Conservation (phyloP, 2,888 invertebrate genomes). For the Eutolmus rufibarbis region DNA sequence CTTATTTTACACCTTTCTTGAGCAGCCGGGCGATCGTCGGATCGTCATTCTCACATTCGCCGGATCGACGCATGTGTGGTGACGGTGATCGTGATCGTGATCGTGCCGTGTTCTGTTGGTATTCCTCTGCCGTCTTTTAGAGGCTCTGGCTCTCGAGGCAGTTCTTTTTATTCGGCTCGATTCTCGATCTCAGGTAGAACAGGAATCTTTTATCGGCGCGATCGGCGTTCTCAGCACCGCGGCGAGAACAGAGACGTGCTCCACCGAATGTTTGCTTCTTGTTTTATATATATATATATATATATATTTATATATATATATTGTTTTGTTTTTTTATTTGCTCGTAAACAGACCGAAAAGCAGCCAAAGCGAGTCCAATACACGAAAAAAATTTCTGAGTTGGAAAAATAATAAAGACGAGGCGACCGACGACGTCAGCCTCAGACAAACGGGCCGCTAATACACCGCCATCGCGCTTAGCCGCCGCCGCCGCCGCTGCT, state of each 20-base stretch:
- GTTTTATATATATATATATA: not conserved
- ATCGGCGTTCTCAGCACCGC: constrained; percentile 12
- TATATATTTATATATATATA: not conserved
- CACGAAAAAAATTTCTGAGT: constrained; percentile 21
- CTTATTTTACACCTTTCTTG: constrained; percentile 20
- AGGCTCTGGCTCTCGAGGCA: not conserved
- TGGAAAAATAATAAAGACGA: constrained; percentile 25
- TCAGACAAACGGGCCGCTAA: not conserved
- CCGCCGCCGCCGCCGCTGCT: not conserved
- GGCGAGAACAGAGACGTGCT: not conserved
- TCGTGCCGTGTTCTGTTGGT: not conserved
- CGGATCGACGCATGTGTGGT: not conserved
- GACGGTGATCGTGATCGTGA: not conserved
- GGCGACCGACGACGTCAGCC: constrained; percentile 14
- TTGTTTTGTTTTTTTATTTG: not conserved
- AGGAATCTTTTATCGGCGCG: constrained; percentile 12
- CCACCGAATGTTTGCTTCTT: not conserved
- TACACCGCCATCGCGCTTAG: constrained; percentile 2
- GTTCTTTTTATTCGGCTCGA: not conserved
- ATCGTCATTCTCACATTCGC: not conserved
- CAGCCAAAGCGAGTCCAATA: not conserved
- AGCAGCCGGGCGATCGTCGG: not conserved
- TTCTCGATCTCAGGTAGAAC: constrained; percentile 28
- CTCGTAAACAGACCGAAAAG: constrained; percentile 24
- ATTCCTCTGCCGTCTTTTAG: not conserved